These are phyloP conservation scores for Cygnus atratus DNA, from an alignment of 2,113 vertebrate species.

Conservation along the genomic window DNA sequence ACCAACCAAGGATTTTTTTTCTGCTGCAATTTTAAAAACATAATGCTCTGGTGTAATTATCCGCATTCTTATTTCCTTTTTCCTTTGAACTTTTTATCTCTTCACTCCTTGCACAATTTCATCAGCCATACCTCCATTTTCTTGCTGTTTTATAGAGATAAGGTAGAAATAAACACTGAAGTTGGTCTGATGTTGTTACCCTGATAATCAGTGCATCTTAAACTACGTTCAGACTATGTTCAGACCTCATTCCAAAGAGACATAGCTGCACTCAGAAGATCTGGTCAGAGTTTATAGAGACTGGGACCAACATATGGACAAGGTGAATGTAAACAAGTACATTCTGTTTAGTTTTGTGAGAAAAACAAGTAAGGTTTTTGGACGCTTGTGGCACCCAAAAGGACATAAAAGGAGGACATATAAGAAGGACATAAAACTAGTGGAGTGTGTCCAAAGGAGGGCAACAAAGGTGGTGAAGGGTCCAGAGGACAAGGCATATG, in stretches of 20 bases:
- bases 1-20: neutral
- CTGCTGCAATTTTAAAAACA: neutral
- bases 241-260: neutral
- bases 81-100: neutral
- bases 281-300: neutral
- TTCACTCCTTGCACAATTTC: neutral
- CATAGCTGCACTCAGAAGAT: neutral
- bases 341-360: neutral
- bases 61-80: neutral
- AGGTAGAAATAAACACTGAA: neutral
- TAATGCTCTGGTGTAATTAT: neutral
- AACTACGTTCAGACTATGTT: neutral
- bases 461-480: too few relatives aligned
- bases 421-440: too few relatives aligned
- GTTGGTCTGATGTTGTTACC: neutral
- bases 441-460: too few relatives aligned
- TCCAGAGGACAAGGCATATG: too few relatives aligned
- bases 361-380: neutral
- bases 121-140: neutral
- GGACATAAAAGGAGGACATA: too few relatives aligned
- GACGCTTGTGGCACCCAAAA: too few relatives aligned
- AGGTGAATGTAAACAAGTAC: neutral
- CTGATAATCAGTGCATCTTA: rapidly evolving
- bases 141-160: neutral
- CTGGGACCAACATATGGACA: neutral